These are phyloP conservation scores for Patella depressa DNA, from an alignment of 2,888 invertebrate genomes.

Conservation along the genomic window DNA sequence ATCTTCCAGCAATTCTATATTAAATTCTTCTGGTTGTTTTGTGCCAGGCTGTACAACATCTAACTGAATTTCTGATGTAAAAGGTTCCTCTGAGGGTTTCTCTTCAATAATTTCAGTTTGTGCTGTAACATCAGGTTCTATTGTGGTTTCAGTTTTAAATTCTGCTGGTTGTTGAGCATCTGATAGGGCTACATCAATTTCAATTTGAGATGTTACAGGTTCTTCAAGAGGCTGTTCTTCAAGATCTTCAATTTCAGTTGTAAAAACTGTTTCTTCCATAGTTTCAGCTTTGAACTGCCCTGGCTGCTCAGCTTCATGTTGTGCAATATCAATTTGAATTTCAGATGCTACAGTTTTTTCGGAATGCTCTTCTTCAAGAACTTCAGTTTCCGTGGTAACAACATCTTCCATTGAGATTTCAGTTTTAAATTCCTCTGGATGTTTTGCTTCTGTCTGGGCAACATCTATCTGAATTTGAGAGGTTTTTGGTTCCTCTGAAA, in stretches of 20 bases:
- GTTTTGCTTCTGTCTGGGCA: slow-evolving; percentile 28
- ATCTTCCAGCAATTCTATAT: slow-evolving; percentile 40
- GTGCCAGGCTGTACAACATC: slow-evolving; percentile 29
- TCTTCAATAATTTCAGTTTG: slow-evolving; percentile 16
- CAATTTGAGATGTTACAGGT: slow-evolving; percentile 23
- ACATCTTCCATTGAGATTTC: slow-evolving; percentile 31
- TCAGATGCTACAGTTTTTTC: slow-evolving; percentile 29
- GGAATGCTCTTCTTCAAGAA: slow-evolving; percentile 10
- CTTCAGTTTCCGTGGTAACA: not conserved
- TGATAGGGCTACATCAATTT: slow-evolving; percentile 26
- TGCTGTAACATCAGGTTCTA: slow-evolving; percentile 17
- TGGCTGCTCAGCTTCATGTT: slow-evolving; percentile 23
- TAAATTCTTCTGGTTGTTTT: slow-evolving; percentile 34
- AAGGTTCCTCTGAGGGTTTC: slow-evolving; percentile 26
- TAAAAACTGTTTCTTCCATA: slow-evolving; percentile 16
- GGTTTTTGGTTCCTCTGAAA: slow-evolving; percentile 29
- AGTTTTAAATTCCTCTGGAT: slow-evolving; percentile 26
- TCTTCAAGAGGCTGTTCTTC: slow-evolving; percentile 25
- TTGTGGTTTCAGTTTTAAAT: slow-evolving; percentile 24
- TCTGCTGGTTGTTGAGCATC: slow-evolving; percentile 29
- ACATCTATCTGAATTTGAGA: slow-evolving; percentile 38
- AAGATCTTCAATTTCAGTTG: slow-evolving; percentile 18
- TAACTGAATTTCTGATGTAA: slow-evolving; percentile 17
- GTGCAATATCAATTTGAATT: slow-evolving; percentile 18
- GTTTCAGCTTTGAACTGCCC: slow-evolving; percentile 18